Conservation (phyloP, 2,113 vertebrate species). For the Grus americana region DNA sequence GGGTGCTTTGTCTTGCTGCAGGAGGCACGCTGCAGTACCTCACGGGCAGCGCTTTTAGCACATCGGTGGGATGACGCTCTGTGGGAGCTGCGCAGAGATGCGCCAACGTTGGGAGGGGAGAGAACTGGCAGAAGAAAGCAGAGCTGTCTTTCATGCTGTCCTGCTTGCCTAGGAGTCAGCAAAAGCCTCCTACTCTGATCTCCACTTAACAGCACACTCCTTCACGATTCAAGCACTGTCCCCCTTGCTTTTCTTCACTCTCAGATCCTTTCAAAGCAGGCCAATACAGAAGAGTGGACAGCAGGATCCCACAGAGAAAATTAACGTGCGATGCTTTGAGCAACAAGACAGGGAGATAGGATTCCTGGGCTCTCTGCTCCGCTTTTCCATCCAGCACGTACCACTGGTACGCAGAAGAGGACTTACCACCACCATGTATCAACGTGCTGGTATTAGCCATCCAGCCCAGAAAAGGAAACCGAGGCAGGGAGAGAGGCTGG, state of each 20-base stretch:
- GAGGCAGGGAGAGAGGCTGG: neutral
- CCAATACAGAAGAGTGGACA: neutral
- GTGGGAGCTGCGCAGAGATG: neutral
- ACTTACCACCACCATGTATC: neutral
- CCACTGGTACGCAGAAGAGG: neutral
- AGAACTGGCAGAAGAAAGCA: neutral
- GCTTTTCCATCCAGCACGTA: neutral
- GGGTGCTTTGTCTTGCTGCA: neutral
- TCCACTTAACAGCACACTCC: neutral
- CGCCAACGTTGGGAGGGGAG: neutral
- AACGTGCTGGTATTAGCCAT: neutral
- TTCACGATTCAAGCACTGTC: neutral
- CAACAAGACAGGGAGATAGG: fast-evolving
- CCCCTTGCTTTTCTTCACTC: neutral
- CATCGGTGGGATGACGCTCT: neutral
- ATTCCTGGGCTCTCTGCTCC: neutral
- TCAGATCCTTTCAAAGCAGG: neutral
- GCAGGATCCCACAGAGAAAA: neutral
- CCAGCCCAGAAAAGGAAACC: neutral
- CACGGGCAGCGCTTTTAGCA: neutral
- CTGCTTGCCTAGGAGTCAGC: neutral
- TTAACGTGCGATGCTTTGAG: neutral
- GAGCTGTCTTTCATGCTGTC: neutral
- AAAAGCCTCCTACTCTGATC: neutral
- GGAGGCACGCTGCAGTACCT: neutral